These are phyloP conservation scores for Drosophila bocqueti DNA, from an alignment of 1,140 invertebrate species.

Conservation along the genomic window DNA sequence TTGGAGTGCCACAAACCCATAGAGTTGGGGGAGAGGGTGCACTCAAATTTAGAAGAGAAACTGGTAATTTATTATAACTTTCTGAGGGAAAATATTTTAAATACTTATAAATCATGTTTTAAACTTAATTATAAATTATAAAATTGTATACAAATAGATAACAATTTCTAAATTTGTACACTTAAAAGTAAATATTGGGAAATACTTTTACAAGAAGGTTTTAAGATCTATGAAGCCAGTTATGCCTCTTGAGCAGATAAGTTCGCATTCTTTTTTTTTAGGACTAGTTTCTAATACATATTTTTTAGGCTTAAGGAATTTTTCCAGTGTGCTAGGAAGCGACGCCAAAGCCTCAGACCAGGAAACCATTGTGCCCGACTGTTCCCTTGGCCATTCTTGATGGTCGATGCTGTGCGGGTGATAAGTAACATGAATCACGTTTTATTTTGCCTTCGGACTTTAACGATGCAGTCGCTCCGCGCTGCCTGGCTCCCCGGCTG, in stretches of 20 bases:
- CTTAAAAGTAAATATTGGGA: no score
- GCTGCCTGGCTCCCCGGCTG: not conserved
- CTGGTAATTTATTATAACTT: not conserved
- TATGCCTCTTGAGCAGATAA: no score
- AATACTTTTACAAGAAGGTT: not conserved
- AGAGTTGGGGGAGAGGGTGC: constrained; percentile 18
- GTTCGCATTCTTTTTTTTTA: no score
- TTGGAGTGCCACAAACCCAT: constrained; percentile 39
- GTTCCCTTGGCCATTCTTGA: constrained; percentile 41
- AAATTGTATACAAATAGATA: no score
- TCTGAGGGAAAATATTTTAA: not conserved
- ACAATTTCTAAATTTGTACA: no score
- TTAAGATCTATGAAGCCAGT: not conserved
- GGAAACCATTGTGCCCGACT: constrained; percentile 69
- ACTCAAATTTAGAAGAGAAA: not conserved
- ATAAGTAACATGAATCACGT: constrained; percentile 83
- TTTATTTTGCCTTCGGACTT: constrained; percentile 82
- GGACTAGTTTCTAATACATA: not conserved
- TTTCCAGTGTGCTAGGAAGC: constrained; percentile 27
- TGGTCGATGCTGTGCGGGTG: constrained; percentile 76
- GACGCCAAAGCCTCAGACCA: constrained; percentile 51
- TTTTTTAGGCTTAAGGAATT: not conserved
- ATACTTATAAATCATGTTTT: no score
- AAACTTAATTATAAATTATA: no score
- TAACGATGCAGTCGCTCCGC: constrained; percentile 69